phyloP scores from a whole-genome alignment of 2,113 vertebrate genomes.

The Paraplagusia blochii region DNA sequence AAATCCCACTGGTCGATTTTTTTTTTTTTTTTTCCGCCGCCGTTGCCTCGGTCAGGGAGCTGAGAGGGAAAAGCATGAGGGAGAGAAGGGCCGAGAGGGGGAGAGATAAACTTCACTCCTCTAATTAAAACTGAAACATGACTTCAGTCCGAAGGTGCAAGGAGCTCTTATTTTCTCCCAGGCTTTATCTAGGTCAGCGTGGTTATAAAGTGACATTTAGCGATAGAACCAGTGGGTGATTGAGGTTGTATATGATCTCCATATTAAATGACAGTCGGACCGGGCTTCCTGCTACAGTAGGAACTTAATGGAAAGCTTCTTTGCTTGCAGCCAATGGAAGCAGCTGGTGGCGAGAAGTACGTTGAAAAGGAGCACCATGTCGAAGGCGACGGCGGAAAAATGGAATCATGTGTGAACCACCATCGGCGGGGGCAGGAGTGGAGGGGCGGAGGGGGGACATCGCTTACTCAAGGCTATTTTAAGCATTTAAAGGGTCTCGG shows the following conservation, averaged over 20 bases:
- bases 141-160: constrained; percentile 48
- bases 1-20: constrained; percentile 53
- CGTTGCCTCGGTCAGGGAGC: constrained; percentile 51
- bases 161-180: constrained; percentile 32
- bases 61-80: constrained; percentile 28
- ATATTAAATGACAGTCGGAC: constrained; percentile 33
- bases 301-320: background rate
- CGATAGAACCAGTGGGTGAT: constrained; percentile 12
- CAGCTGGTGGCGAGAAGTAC: background rate
- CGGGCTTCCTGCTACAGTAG: background rate
- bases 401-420: background rate
- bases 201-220: constrained; percentile 45
- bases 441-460: no score
- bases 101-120: constrained; percentile 53
- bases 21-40: constrained; percentile 53
- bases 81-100: constrained; percentile 20
- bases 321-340: constrained; percentile 5
- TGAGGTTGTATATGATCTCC: constrained; percentile 5
- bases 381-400: background rate
- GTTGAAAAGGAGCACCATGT: background rate
- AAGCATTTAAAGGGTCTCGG: background rate
- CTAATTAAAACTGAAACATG: constrained; percentile 64
- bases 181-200: constrained; percentile 53
- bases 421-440: no score
- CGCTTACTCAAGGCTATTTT: background rate